Base-by-base conservation (phyloP, 2,113 vertebrate species). In the Platycercus adscitus region DNA sequence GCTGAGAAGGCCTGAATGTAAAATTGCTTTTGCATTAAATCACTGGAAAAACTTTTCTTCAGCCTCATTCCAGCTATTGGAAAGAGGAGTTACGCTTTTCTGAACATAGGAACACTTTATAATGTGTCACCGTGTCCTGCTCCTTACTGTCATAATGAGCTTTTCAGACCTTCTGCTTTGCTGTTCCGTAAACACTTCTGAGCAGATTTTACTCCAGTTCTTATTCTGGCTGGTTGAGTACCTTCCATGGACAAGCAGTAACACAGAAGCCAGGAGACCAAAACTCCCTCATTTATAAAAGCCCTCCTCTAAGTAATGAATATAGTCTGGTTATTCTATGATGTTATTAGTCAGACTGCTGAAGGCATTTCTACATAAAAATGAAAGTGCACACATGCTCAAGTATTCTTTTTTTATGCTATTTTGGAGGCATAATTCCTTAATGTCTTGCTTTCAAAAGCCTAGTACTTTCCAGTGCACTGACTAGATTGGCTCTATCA, bases 331-430 rank as follows among this genome's bases (percentile, higher is more conserved):
- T 65, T 82, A n/a, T 66, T 89, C 68, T 70, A 26, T 29, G 39
- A 66, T 37, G 41, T 53, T 65, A 65, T 76, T 63, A 89, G 61
- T 43, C 76, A 81, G 91, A 93, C 11, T 79, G 80, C 52, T 92
- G 49, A 81, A 85, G 95, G 86, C 93, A 85, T 63, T 96, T 82
- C 66, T 89, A 46, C 70, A 63, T 87, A 63, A 85, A 94, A 94
- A 85, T 46, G 33, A 61, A 76, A 91, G 56, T 72, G 61, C 23
- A 12, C 55, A 65, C 29, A 63, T 89, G 66, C 37, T 86, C 53
- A 76, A 91, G 55, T 89, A 79, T 84, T 93, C 61, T 77, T 60
- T 92, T 92, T 93, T 88, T 76, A 79, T 79, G 69, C 49, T 95
- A 7, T 92, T 92, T 56, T 80, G 41, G 58, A 63, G 73, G 64